Conservation (phyloP, 2,888 invertebrate species). For the Resseliella maxima region DNA sequence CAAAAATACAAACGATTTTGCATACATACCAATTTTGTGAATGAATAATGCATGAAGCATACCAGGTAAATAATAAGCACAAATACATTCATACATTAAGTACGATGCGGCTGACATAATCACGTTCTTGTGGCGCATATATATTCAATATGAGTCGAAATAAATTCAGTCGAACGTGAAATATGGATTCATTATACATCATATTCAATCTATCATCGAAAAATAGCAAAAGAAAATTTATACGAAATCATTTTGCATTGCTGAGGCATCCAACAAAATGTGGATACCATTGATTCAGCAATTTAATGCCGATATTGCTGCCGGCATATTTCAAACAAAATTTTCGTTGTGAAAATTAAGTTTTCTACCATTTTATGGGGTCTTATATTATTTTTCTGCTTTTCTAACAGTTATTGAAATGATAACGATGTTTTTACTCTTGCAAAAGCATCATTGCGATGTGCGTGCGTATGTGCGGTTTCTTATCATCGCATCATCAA, state of each 20-base stretch:
- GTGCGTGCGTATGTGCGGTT: too few relatives aligned
- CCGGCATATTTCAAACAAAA: not conserved
- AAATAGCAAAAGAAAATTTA: not conserved
- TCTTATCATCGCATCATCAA: not conserved
- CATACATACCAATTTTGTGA: not conserved
- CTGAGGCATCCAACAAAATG: too few relatives aligned
- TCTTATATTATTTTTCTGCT: too few relatives aligned
- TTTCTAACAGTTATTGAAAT: too few relatives aligned
- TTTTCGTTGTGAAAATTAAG: not conserved
- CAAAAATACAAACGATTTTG: constrained; percentile 1
- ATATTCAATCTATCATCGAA: constrained; percentile 3
- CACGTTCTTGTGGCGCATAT: not conserved
- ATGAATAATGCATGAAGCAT: constrained; percentile 32
- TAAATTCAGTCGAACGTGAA: not conserved
- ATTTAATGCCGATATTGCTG: not conserved
- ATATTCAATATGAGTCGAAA: not conserved
- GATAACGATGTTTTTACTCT: too few relatives aligned
- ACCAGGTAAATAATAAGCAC: constrained; percentile 4
- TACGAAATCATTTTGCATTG: too few relatives aligned
- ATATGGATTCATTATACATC: not conserved
- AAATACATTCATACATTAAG: not conserved
- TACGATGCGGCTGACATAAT: not conserved
- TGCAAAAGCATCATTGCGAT: not conserved
- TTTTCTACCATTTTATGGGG: not conserved
- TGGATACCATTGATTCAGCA: too few relatives aligned